These are phyloP conservation scores for Scatophagus argus DNA, from an alignment of 2,113 vertebrate species.

Conservation along the genomic window DNA sequence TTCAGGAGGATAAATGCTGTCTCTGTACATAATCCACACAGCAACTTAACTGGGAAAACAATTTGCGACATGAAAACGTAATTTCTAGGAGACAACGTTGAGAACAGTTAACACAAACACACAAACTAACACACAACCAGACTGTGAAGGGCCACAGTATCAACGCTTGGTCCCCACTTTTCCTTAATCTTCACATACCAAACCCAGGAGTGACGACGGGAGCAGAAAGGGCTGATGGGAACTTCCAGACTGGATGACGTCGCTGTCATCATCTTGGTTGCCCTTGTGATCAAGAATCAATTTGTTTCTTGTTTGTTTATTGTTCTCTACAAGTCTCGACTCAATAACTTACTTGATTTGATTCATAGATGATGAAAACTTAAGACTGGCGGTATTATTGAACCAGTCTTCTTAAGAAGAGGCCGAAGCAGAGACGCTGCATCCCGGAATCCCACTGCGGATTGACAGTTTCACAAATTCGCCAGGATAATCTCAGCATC, in stretches of 20 bases:
- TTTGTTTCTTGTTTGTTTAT: slow-evolving; percentile 25
- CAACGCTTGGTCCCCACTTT: background rate
- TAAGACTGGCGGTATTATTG: slow-evolving; percentile 11
- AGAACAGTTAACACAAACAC: background rate
- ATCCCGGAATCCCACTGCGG: slow-evolving; percentile 17
- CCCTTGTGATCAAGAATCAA: slow-evolving; percentile 9
- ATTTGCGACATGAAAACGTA: background rate
- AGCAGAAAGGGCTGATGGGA: slow-evolving; percentile 54
- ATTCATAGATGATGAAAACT: slow-evolving; percentile 44
- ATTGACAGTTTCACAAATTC: slow-evolving; percentile 13
- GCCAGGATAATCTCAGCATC: background rate
- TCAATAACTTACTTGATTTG: slow-evolving; percentile 59
- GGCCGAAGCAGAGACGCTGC: background rate
- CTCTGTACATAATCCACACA: background rate
- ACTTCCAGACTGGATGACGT: slow-evolving; percentile 43
- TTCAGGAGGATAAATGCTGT: background rate
- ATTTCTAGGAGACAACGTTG: background rate
- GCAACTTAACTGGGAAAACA: background rate
- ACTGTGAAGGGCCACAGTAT: background rate
- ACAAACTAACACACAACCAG: background rate
- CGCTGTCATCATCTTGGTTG: slow-evolving; percentile 23
- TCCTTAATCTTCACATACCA: slow-evolving; percentile 44
- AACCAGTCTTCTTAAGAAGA: slow-evolving; percentile 8
- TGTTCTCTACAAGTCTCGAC: slow-evolving; percentile 41
- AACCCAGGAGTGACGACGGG: slow-evolving; percentile 62